These are phyloP conservation scores for Tribolium freemani DNA, from an alignment of 2,888 invertebrate species.

Conservation along the genomic window DNA sequence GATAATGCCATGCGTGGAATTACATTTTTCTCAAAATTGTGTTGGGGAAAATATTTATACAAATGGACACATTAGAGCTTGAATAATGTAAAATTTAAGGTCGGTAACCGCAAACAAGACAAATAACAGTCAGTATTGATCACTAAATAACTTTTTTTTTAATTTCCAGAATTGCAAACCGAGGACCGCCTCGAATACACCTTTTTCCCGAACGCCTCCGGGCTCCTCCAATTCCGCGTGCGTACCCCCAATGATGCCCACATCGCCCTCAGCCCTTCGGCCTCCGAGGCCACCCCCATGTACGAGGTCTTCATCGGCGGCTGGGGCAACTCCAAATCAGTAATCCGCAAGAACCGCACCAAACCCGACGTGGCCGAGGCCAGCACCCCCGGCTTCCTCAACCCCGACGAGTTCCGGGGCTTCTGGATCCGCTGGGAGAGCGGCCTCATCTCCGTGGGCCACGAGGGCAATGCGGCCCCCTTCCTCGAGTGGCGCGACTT, in stretches of 20 bases:
- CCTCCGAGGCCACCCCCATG: conserved; percentile 82
- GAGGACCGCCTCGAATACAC: conserved; percentile 87
- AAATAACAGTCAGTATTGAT: too few relatives aligned
- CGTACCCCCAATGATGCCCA: conserved; percentile 88
- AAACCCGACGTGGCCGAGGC: conserved; percentile 69
- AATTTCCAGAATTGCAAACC: conserved; percentile 80
- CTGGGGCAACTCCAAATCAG: conserved; percentile 88
- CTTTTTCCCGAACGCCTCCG: conserved; percentile 81
- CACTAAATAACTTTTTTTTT: conserved; percentile 37
- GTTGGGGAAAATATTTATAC: too few relatives aligned
- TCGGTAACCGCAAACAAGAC: too few relatives aligned
- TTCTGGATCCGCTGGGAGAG: conserved; percentile 87
- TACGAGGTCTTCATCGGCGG: conserved; percentile 91
- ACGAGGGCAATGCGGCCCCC: conserved; percentile 77
- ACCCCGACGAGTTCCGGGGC: conserved; percentile 81
- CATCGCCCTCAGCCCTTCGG: conserved; percentile 81
- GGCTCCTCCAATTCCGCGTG: conserved; percentile 83
- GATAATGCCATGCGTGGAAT: too few relatives aligned
- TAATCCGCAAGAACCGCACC: conserved; percentile 83
- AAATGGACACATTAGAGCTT: too few relatives aligned
- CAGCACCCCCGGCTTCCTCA: conserved; percentile 83
- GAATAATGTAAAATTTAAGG: too few relatives aligned
- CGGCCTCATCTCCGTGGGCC: conserved; percentile 68
- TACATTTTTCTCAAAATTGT: too few relatives aligned
- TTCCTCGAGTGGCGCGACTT: conserved; percentile 82